Conservation (phyloP, 2,113 vertebrate species). For the Oceanodroma tethys region DNA sequence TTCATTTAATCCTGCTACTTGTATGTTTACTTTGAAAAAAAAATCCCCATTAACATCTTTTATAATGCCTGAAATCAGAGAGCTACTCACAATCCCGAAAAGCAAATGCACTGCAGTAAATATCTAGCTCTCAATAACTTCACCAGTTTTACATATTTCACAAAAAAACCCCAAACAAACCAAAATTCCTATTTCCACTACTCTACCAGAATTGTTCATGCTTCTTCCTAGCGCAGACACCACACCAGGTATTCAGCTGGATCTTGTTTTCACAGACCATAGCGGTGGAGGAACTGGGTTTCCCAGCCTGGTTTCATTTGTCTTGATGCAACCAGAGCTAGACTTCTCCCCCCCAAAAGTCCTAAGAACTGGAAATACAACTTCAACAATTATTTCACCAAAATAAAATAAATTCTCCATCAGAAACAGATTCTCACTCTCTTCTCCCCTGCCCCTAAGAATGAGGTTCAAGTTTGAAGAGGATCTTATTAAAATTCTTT, state of each 20-base stretch:
- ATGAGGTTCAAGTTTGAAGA: background rate
- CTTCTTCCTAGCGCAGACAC: background rate
- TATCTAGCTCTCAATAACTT: background rate
- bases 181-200: background rate
- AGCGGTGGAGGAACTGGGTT: background rate
- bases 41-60: background rate
- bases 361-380: background rate
- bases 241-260: background rate
- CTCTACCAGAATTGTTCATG: background rate
- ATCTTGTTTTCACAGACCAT: background rate
- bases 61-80: background rate
- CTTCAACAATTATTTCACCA: background rate
- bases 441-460: background rate
- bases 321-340: background rate
- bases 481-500: background rate
- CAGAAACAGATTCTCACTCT: background rate
- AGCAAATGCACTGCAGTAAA: background rate
- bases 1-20: conserved; percentile 38
- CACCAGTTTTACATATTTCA: background rate
- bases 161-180: background rate
- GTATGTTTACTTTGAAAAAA: background rate
- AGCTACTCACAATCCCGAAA: background rate
- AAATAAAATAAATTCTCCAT: background rate
- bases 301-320: background rate
- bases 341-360: background rate